Evolutionary conservation across 2,797 vertebrate genomes (phyloP), one percentile per base, ranked within the genome.

Genomic region (Ptychadena robeensis): DNA sequence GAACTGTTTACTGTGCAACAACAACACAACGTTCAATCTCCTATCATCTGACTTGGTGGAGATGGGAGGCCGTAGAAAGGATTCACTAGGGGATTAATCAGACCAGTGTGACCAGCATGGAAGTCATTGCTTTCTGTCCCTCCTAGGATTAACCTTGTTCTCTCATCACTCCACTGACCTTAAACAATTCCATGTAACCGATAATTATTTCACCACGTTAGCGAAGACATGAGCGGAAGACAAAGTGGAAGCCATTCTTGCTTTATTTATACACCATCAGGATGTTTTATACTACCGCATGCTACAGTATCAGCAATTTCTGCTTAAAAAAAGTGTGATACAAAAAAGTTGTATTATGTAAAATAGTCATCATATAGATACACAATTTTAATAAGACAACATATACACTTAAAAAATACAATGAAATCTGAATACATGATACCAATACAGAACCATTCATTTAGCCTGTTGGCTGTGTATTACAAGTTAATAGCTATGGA

Each of bases 111-210:
- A 59, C 8, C 31, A 38, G 38, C 28, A 34, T 53, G 40, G 38
- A 53, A 15, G 72, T 38, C 40, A 75, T 38, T 59, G 64, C 71
- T 74, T 68, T 53, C 65, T 53, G 31, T 71, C 30, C 35, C 70
- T 66, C 28, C 38, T 27, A 15, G 27, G 34, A 73, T 72, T 73
- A 73, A 81, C 28, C 68, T 71, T 63, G 35, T 35, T 72, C 68
- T 31, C 27, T 65, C 77, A 61, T 27, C 4, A 61, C 67, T 32
- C 64, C 53, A 25, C 48, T 30, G 38, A 9, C 28, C 30, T 28
- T n/a, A 80, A 10, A 71, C 53, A 32, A 61, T 71, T 61, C 22
- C 44, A 28, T 6, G 30, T 31, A 68, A 57, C 28, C 9, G 30
- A 57, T 53, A 67, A 69, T 59, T 69, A 69, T 38, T 69, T 28